Conservation (phyloP, 2,113 vertebrate genomes). For the Macquaria australasica region DNA sequence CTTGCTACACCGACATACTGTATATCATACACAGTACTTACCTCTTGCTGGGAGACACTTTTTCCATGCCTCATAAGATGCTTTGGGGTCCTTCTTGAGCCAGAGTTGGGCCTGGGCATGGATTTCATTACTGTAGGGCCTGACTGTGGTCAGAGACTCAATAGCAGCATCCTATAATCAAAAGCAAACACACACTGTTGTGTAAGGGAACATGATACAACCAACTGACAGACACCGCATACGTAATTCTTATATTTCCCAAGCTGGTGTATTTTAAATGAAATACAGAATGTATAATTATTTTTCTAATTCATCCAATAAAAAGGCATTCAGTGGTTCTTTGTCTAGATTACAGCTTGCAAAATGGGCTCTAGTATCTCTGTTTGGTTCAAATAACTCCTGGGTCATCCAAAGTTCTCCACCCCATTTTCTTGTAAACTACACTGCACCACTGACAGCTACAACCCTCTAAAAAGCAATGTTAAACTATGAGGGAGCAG, state of each 20-base stretch:
- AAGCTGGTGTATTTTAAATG: background rate
- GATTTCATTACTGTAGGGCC: slow-evolving; percentile 98
- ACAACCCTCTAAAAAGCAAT: background rate
- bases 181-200: slow-evolving; percentile 16
- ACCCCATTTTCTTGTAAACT: background rate
- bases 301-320: background rate
- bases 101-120: slow-evolving; percentile 98
- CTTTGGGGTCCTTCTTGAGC: slow-evolving; percentile 98
- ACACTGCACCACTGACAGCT: background rate
- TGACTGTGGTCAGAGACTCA: slow-evolving; percentile 95
- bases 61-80: slow-evolving; percentile 97
- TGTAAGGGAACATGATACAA: background rate
- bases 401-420: background rate
- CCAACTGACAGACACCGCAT: background rate
- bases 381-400: background rate
- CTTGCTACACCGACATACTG: background rate
- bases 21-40: slow-evolving; percentile 59
- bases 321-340: background rate
- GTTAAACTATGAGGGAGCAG: background rate
- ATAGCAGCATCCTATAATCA: slow-evolving; percentile 90
- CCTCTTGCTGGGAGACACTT: slow-evolving; percentile 98
- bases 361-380: background rate
- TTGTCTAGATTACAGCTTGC: background rate
- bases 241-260: background rate
- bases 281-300: background rate